These are phyloP conservation scores for Mionectes macconnelli DNA, from an alignment of 2,113 vertebrate genomes.

Conservation along the genomic window DNA sequence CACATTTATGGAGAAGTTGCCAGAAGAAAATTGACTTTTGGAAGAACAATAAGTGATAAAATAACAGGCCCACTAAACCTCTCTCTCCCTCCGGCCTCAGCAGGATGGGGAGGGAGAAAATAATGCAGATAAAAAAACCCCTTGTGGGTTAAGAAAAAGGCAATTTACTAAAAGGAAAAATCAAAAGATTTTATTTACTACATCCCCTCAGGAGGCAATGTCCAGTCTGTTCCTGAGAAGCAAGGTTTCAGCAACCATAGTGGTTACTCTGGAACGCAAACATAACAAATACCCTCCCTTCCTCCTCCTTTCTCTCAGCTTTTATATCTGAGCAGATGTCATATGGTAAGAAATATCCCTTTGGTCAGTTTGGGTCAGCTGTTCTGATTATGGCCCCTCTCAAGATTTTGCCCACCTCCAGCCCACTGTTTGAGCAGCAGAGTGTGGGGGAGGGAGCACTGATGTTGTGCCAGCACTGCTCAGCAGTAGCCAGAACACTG, in stretches of 20 bases:
- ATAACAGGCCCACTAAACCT: not conserved
- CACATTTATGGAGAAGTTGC: not conserved
- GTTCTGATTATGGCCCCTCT: not conserved
- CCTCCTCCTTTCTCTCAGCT: not conserved
- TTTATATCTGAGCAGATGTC: not conserved
- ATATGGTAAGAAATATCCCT: not conserved
- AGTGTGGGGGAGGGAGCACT: rapidly evolving
- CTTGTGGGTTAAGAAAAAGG: not conserved
- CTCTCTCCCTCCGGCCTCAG: not conserved
- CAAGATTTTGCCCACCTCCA: not conserved
- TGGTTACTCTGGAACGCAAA: not conserved
- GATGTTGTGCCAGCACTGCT: not conserved
- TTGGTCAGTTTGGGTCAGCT: not conserved
- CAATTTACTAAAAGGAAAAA: not conserved
- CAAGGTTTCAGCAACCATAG: not conserved
- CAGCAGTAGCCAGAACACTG: not conserved
- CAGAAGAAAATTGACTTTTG: not conserved
- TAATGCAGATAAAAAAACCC: not conserved
- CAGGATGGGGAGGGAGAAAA: not conserved
- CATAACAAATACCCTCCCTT: not conserved
- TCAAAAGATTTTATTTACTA: not conserved
- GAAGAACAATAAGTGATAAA: not conserved
- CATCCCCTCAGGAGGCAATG: not conserved
- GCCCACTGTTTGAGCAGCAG: rapidly evolving
- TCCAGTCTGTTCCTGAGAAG: not conserved